phyloP scores from a whole-genome alignment of 2,888 invertebrate species.

The Xanthia togata region DNA sequence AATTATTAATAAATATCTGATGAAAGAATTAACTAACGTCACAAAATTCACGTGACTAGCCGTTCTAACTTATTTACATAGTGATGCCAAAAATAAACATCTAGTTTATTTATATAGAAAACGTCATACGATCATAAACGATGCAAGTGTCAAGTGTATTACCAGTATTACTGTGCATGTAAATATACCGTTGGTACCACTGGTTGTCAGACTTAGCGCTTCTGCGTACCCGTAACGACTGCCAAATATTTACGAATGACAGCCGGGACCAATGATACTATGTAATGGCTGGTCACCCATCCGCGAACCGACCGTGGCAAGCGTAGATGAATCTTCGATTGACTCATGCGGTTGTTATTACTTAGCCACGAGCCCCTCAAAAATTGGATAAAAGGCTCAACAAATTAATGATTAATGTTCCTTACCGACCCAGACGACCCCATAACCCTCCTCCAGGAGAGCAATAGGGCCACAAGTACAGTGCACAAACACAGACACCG shows the following conservation, averaged over 20 bases:
- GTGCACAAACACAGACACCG: no score
- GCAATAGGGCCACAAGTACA: no score
- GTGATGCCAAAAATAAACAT: slow-evolving; percentile 28
- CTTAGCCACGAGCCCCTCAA: background rate
- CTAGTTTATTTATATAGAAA: slow-evolving; percentile 17
- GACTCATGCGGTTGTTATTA: no score
- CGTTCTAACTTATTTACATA: slow-evolving; percentile 13
- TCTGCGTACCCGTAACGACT: background rate
- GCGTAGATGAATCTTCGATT: background rate
- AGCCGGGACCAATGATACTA: background rate
- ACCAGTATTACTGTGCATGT: slow-evolving; percentile 8
- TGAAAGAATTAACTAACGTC: slow-evolving; percentile 10
- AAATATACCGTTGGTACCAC: background rate
- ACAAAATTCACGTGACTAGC: slow-evolving; percentile 11
- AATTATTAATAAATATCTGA: slow-evolving; percentile 11
- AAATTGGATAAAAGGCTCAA: background rate
- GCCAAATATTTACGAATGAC: background rate
- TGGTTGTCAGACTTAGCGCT: background rate
- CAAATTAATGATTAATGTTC: slow-evolving; percentile 21
- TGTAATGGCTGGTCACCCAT: background rate
- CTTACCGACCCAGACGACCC: no score
- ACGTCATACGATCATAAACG: slow-evolving; percentile 34
- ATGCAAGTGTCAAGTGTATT: slow-evolving; percentile 13
- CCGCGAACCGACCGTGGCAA: background rate
- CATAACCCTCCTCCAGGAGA: no score